Conservation (phyloP, 2,888 invertebrate species). For the Rotaria macrura region DNA sequence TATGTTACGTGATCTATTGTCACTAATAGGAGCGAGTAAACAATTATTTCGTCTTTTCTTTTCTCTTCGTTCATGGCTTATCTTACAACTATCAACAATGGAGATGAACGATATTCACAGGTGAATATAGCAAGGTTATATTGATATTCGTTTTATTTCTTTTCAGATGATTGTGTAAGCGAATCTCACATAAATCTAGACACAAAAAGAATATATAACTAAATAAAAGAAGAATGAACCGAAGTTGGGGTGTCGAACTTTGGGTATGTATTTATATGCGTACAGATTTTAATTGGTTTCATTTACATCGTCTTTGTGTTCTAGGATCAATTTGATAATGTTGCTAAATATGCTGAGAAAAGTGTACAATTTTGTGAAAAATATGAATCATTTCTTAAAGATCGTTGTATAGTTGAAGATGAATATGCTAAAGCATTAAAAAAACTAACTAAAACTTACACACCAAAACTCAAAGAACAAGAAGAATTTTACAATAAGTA, state of each 20-base stretch:
- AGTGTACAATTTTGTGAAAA: slow-evolving; percentile 95
- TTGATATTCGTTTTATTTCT: not conserved
- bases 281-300: not conserved
- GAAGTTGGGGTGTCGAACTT: slow-evolving; percentile 44
- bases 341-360: slow-evolving; percentile 86
- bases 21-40: not conserved
- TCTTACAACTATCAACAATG: not conserved
- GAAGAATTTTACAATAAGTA: slow-evolving; percentile 24
- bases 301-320: slow-evolving; percentile 12
- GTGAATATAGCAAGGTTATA: not conserved
- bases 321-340: slow-evolving; percentile 96
- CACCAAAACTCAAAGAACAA: slow-evolving; percentile 30
- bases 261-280: slow-evolving; percentile 41
- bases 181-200: not conserved
- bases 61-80: not conserved
- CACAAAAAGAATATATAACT: not conserved
- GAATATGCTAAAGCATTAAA: slow-evolving; percentile 68
- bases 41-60: not conserved
- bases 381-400: slow-evolving; percentile 85
- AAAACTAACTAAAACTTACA: slow-evolving; percentile 31
- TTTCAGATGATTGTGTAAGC: not conserved
- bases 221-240: not conserved
- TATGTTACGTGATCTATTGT: not conserved
- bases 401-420: slow-evolving; percentile 83
- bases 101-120: not conserved